Evolutionary conservation across 2,888 invertebrate genomes (phyloP), one percentile per base, ranked within the genome.

Genomic region (Meliscaeva auricollis): DNA sequence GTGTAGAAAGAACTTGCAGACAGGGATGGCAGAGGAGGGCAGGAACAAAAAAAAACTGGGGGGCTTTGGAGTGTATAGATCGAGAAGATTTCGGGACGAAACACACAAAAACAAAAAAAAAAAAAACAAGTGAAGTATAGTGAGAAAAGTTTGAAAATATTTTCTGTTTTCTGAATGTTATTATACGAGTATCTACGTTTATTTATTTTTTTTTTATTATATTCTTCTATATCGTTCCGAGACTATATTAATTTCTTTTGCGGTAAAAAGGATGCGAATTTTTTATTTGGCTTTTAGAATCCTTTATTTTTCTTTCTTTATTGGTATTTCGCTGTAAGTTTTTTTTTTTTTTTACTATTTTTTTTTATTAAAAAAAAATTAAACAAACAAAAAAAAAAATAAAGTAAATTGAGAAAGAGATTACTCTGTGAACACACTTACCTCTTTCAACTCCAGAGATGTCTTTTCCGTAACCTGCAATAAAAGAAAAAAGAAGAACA

Each of bases 381-480:
- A 80, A 75, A 72, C 54, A 64, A 54, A 77, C 22, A 35, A 74
- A 62, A 73, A 66, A 56, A 58, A 30, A 17, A 70, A 48, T 75
- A 68, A 60, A 64, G 17, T 38, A 20, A 50, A 50, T 66, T 20
- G 35, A 62, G 54, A 75, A 68, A 66, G 26, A 69, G 60, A 46
- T 17, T 75, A 8, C 32, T 66, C 35, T 66, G n/a, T n/a, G 64
- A 11, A 52, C 38, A 41, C 41, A 88, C 92, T 89, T 90, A 92
- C 91, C 92, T 91, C 91, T 91, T 90, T 92, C 91, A 91, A 91
- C 91, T 91, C 91, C 89, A 88, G 91, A 90, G 90, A 92, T 91
- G 88, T 91, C 91, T 91, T 91, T 91, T 92, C 92, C 91, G 92
- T 91, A 91, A 89, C 95, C 95, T 95, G 93, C 38, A 94, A 95